A percentile compares a stretch with the other conserved stretches of the same genome.
Evolutionary conservation across 2,888 invertebrate species (phyloP).

Genomic region (Parascotia fuliginaria): DNA sequence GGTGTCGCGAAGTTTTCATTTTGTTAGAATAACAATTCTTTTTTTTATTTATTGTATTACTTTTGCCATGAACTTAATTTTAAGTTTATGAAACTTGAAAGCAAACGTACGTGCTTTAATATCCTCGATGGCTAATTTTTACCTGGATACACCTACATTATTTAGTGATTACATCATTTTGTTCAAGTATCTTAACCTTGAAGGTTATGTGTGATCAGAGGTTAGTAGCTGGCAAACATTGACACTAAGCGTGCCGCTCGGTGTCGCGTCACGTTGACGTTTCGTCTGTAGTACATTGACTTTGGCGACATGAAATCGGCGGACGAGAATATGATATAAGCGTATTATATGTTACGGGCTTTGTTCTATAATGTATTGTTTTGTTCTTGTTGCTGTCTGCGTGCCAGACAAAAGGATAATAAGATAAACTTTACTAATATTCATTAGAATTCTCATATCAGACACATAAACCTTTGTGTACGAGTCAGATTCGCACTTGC

Average conservation of each 20-base stretch:
- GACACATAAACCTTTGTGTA: too few species aligned
- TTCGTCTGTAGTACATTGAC: conserved; percentile 1
- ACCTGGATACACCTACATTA: neutral
- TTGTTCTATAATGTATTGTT: too few species aligned
- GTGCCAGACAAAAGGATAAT: too few species aligned
- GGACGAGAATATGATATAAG: conserved; percentile 5
- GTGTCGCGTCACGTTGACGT: conserved; percentile 18
- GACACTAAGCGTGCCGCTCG: conserved; percentile 20
- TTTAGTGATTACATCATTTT: neutral
- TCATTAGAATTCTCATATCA: too few species aligned
- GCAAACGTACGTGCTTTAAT: neutral
- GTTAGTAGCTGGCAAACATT: conserved; percentile 15
- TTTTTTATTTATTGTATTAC: too few species aligned
- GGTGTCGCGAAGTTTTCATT: too few species aligned
- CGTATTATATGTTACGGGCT: too few species aligned
- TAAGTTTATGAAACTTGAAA: neutral
- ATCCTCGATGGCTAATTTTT: conserved; percentile 1
- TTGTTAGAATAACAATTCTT: too few species aligned
- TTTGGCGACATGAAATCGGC: conserved; percentile 11
- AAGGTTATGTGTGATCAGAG: neutral
- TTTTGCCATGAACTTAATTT: neutral
- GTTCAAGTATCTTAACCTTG: neutral
- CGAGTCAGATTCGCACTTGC: too few species aligned
- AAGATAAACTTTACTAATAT: too few species aligned
- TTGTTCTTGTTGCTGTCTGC: too few species aligned